Base-by-base conservation (phyloP, 2,888 invertebrate genomes). In the Scaptomyza flava region DNA sequence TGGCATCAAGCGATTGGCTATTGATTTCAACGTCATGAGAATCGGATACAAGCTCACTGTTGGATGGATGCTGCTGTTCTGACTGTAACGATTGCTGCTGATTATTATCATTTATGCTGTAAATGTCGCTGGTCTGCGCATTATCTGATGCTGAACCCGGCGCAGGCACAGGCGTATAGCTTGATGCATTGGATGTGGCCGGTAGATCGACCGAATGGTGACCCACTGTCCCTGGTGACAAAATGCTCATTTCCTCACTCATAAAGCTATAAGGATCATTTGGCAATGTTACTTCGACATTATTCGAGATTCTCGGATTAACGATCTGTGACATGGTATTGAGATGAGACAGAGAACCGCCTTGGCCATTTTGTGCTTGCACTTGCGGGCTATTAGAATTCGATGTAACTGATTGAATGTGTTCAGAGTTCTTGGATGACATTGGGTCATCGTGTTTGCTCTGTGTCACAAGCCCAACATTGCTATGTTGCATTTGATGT, bases 181-280 rank as follows among this genome's bases (percentile, higher is more conserved):
- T 67, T 1, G 68, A 50, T 30, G 41, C 48, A 33, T 51, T 77
- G 0, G 73, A 62, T n/a, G 48, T 6, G 3, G 48, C 20, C n/a
- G 50, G 47, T 14, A 23, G 31, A 23, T 65, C 56, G 0, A 43
- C 36, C 7, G 34, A 11, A 6, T 60, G 41, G 8, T 51, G 67
- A 34, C n/a, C 36, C 6, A n/a, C 20, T 34, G 62, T 48, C 7
- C 60, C 58, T 52, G 83, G 73, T 6, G 90, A 81, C 56, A 86
- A 76, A 58, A 89, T 75, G 1, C 89, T 88, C 67, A 91, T 85
- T 59, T 96, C 96, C 89, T 96, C 96, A 91, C 96, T 96, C 73
- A 97, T 96, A 92, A 97, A 97, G 89, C 96, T 96, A 92, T 97
- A 97, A 3, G 96, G 96, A 91, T 96, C 96, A 27, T 51, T 60